Evolutionary conservation across 1,140 invertebrate species (phyloP).

Genomic region (Aporrectodea caliginosa): DNA sequence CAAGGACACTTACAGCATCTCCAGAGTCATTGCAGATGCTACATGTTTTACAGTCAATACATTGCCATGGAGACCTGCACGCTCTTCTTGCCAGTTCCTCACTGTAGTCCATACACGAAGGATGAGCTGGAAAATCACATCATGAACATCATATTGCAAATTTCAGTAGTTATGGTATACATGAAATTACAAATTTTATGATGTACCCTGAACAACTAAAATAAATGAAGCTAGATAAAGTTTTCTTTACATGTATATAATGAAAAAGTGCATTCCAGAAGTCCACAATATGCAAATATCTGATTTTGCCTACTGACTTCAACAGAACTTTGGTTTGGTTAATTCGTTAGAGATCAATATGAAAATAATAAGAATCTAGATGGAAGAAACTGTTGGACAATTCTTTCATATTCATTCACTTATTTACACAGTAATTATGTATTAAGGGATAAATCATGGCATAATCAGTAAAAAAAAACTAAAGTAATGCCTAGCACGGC

Average conservation of each 20-base stretch:
- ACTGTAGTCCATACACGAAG: slow-evolving; percentile 57
- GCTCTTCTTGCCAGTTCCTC: slow-evolving; percentile 48
- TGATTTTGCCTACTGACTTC: not conserved
- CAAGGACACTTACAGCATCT: slow-evolving; percentile 47
- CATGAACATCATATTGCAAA: too few species aligned
- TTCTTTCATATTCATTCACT: not conserved
- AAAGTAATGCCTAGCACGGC: not conserved
- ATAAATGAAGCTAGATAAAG: too few species aligned
- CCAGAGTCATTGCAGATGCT: slow-evolving; percentile 50
- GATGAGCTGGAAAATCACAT: slow-evolving; percentile 58
- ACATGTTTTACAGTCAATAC: slow-evolving; percentile 57
- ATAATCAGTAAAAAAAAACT: not conserved
- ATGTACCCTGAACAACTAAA: too few species aligned
- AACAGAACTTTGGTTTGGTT: not conserved
- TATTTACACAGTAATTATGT: not conserved
- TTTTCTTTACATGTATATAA: too few species aligned
- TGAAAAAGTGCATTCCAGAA: too few species aligned
- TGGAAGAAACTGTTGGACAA: not conserved
- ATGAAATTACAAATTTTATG: too few species aligned
- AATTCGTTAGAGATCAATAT: too few species aligned
- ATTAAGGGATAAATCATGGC: not conserved
- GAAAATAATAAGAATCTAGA: too few species aligned
- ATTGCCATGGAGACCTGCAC: slow-evolving; percentile 54
- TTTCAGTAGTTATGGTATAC: too few species aligned
- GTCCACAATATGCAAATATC: not conserved